Conservation (phyloP, 2,797 vertebrate genomes). For the Percopsis omiscomaycus region DNA sequence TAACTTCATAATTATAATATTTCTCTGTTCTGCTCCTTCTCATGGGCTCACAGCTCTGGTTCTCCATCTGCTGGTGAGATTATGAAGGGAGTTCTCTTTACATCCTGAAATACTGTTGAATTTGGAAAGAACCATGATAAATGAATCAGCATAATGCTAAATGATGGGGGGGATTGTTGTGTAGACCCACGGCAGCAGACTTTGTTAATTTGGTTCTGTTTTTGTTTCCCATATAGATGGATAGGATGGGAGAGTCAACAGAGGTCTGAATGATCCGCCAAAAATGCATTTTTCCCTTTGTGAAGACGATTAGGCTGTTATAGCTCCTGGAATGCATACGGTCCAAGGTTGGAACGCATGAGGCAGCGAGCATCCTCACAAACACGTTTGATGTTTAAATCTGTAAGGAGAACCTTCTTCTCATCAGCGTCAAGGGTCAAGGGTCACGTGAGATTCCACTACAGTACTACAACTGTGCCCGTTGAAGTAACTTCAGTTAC, state of each 20-base stretch:
- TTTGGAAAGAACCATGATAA: background rate
- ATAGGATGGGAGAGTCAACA: background rate
- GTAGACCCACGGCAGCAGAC: no score
- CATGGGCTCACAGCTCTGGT: slow-evolving; percentile 15
- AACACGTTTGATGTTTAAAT: slow-evolving; percentile 57
- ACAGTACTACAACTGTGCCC: slow-evolving; percentile 35
- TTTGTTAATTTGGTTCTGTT: background rate
- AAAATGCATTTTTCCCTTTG: slow-evolving; percentile 9
- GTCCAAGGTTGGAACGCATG: no score
- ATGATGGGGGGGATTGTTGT: no score
- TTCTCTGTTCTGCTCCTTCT: background rate
- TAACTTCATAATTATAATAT: background rate
- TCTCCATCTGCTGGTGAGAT: slow-evolving; percentile 34
- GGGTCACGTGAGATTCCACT: slow-evolving; percentile 29
- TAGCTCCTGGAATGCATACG: background rate
- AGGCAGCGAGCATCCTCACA: background rate
- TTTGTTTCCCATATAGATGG: background rate
- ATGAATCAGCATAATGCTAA: no score
- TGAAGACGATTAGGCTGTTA: slow-evolving; percentile 16
- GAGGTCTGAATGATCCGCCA: background rate
- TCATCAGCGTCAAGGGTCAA: slow-evolving; percentile 53
- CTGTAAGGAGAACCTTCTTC: slow-evolving; percentile 6
- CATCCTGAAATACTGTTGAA: background rate
- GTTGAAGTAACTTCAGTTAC: slow-evolving; percentile 63
- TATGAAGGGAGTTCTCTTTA: background rate